These are phyloP conservation scores for Dastarcus helophoroides DNA, from an alignment of 2,888 invertebrate species.

Conservation along the genomic window DNA sequence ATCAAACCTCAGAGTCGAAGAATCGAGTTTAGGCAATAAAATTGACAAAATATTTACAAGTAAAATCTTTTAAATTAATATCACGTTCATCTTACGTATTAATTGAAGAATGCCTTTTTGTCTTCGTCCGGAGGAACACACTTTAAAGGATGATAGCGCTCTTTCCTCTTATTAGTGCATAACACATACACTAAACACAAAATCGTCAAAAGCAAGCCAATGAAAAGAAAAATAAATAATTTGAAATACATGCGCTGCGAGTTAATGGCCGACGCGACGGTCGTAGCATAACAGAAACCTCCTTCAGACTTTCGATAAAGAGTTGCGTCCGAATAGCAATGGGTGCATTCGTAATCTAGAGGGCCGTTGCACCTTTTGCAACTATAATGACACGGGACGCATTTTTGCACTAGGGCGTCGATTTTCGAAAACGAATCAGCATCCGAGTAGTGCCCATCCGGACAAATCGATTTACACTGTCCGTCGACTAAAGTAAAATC, in stretches of 20 bases:
- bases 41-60: too few relatives aligned
- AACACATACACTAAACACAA: too few relatives aligned
- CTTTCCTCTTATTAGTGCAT: too few relatives aligned
- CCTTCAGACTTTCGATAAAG: too few relatives aligned
- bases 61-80: too few relatives aligned
- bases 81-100: too few relatives aligned
- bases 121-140: too few relatives aligned
- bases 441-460: conserved; percentile 28
- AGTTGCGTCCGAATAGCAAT: conserved; percentile 55
- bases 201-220: too few relatives aligned
- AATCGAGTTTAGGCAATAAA: too few relatives aligned
- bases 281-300: conserved; percentile 31
- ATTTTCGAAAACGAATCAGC: conserved; percentile 18
- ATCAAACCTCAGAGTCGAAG: too few relatives aligned
- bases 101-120: too few relatives aligned
- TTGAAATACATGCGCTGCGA: conserved; percentile 8
- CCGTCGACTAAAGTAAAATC: conserved; percentile 50
- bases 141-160: too few relatives aligned
- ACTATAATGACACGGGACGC: conserved; percentile 56
- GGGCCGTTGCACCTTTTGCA: conserved; percentile 60
- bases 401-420: conserved; percentile 16
- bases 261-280: conserved; percentile 14
- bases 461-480: conserved; percentile 47
- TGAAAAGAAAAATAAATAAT: not conserved
- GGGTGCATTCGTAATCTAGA: conserved; percentile 54